Conservation (phyloP, 2,888 invertebrate genomes). For the Eurois occulta region DNA sequence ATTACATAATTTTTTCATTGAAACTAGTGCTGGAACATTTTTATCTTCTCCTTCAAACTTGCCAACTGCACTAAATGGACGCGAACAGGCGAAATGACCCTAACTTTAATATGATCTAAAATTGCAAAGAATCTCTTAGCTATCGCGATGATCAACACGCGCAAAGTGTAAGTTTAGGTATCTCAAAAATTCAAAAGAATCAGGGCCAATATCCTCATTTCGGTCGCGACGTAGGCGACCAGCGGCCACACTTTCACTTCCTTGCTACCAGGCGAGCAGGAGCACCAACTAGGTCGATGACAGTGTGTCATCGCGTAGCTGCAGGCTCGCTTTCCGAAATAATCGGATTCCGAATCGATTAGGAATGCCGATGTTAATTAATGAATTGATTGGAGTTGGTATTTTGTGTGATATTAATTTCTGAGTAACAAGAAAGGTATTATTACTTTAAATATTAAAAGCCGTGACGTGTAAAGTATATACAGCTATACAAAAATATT, state of each 20-base stretch:
- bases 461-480: neutral
- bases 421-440: neutral
- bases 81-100: too few relatives aligned
- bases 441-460: neutral
- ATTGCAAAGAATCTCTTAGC: too few relatives aligned
- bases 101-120: too few relatives aligned
- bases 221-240: constrained; percentile 22
- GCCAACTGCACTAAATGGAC: too few relatives aligned
- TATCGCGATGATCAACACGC: neutral
- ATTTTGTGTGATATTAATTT: neutral
- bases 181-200: constrained; percentile 26
- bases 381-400: neutral
- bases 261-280: constrained; percentile 42
- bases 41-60: too few relatives aligned
- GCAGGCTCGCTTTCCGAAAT: constrained; percentile 50
- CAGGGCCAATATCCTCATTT: constrained; percentile 59
- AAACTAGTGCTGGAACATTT: too few relatives aligned
- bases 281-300: constrained; percentile 52
- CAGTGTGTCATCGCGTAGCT: constrained; percentile 40
- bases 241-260: constrained; percentile 64
- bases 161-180: neutral
- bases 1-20: too few relatives aligned
- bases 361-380: constrained; percentile 24
- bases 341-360: constrained; percentile 49
- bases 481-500: neutral